Conservation (phyloP, 64 coral and sea anemone genomes). For the Stichodactyla mertensii region DNA sequence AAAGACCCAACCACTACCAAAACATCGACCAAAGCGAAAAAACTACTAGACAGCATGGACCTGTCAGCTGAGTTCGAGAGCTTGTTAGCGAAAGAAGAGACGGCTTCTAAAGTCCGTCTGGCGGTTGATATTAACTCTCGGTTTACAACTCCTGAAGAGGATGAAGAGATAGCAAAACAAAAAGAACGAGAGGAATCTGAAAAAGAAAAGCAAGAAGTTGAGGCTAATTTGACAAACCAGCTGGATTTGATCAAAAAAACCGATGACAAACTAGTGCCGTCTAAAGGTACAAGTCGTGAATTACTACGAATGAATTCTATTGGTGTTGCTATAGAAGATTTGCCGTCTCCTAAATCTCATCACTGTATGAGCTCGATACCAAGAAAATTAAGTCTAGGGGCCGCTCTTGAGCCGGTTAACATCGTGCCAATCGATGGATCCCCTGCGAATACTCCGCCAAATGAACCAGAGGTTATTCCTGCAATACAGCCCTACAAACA, state of each 20-base stretch:
- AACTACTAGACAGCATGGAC: neutral
- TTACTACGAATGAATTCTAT: conserved; percentile 50
- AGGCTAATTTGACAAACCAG: conserved; percentile 1
- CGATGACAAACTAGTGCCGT: conserved; percentile 22
- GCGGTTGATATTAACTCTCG: conserved; percentile 77
- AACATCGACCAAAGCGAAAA: neutral
- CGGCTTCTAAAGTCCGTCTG: conserved; percentile 45
- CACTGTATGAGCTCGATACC: conserved; percentile 81
- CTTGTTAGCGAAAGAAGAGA: conserved; percentile 4
- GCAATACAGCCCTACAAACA: neutral
- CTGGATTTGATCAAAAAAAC: conserved; percentile 10
- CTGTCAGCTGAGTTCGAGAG: neutral
- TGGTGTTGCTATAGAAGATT: conserved; percentile 47
- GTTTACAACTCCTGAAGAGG: conserved; percentile 65
- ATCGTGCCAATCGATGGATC: conserved; percentile 41
- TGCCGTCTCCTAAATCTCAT: conserved; percentile 41
- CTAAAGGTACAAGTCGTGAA: conserved; percentile 26
- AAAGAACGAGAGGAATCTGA: conserved; percentile 10
- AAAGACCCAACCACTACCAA: neutral
- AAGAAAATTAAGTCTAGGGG: conserved; percentile 41
- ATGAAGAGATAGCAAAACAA: conserved; percentile 7
- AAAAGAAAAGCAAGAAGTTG: neutral
- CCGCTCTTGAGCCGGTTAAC: conserved; percentile 74
- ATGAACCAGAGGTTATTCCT: neutral
- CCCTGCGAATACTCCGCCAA: conserved; percentile 38